Evolutionary conservation across 2,113 vertebrate species (phyloP), one percentile per base, ranked within the genome.

Genomic region (Todiramphus chloris): DNA sequence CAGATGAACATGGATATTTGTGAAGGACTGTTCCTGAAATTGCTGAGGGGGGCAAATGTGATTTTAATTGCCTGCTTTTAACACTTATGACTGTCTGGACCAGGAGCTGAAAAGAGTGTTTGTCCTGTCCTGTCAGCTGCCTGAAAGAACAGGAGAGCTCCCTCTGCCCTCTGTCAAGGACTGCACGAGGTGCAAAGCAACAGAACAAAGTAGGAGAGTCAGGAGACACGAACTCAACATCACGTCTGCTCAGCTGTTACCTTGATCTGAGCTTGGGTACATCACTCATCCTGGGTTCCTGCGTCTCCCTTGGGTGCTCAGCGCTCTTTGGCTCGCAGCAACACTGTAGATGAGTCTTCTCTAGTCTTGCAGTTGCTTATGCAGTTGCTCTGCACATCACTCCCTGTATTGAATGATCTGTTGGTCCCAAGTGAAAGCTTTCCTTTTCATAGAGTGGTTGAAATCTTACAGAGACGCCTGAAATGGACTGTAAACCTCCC

Each of bases 241-340:
- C 30, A 37, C 41, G 44, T 25, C 50, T 51, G 14, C 24, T 88
- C 79, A 73, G 39, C 44, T 2, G 0, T 31, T 48, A 72, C n/a
- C 55, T 43, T 62, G 66, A 25, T 64, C 18, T 73, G 62, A 33
- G 35, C 25, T 56, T 7, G 25, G 21, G 28, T 37, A 50, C 48
- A 35, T 48, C 43, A 16, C 37, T 84, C 27, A 3, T 16, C 1
- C 11, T 0, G 0, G 17, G 41, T 50, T 17, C 31, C 55, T 35
- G 33, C 0, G 2, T 87, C 33, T 21, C 4, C 0, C 15, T 25
- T 0, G 0, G 51, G 41, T 5, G 6, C 41, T 43, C 1, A 1
- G 50, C 0, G 0, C 60, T 30, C 69, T 37, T 3, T 0, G 0
- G 56, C 39, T 81, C 74, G 14, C 66, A 37, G 46, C 30, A 11